A percentile compares a stretch with the other conserved stretches of the same genome.
These are phyloP conservation scores for Drosophila tripunctata DNA, from an alignment of 2,888 invertebrate species.

Conservation along the genomic window DNA sequence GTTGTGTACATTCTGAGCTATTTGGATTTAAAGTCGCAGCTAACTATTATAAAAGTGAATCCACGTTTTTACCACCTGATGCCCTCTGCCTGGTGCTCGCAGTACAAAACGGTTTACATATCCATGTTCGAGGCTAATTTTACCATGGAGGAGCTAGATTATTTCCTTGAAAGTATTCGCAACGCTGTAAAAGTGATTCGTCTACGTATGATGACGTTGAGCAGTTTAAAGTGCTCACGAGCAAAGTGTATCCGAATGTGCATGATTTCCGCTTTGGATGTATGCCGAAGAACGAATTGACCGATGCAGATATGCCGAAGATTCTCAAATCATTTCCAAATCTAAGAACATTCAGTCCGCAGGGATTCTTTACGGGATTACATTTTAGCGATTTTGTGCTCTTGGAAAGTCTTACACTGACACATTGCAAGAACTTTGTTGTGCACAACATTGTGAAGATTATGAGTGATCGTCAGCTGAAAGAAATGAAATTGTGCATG, in stretches of 20 bases:
- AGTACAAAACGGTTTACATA: conserved; percentile 30
- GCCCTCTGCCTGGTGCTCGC: conserved; percentile 43
- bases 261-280: conserved; percentile 62
- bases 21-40: conserved; percentile 47
- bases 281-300: conserved; percentile 22
- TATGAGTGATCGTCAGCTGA: conserved; percentile 40
- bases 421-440: conserved; percentile 43
- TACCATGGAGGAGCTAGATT: conserved; percentile 11
- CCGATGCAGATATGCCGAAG: conserved; percentile 40
- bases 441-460: conserved; percentile 32
- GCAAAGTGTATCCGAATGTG: conserved; percentile 36
- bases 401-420: conserved; percentile 50
- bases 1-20: conserved; percentile 41
- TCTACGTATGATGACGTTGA: conserved; percentile 31
- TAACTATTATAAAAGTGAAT: conserved; percentile 29
- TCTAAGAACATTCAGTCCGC: conserved; percentile 57
- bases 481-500: conserved; percentile 40
- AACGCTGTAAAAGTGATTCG: conserved; percentile 26
- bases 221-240: conserved; percentile 28
- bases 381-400: conserved; percentile 29
- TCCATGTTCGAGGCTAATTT: conserved; percentile 38
- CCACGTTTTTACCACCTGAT: conserved; percentile 51
- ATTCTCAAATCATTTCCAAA: conserved; percentile 53
- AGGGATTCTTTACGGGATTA: conserved; percentile 51
- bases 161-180: conserved; percentile 38